Conservation (phyloP, 2,113 vertebrate genomes). For the Orycteropus afer region DNA sequence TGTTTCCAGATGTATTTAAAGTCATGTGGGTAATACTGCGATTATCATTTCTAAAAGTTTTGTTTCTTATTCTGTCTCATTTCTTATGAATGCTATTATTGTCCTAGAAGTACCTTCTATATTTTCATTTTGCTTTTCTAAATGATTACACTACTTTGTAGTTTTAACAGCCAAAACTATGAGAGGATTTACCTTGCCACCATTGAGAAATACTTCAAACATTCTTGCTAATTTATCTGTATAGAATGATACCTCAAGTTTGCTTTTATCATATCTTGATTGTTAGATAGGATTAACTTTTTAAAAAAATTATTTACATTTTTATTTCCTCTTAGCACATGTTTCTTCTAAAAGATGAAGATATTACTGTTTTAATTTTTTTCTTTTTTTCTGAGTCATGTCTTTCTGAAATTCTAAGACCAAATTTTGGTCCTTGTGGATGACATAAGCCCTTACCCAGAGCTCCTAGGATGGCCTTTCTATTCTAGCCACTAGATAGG, state of each 20-base stretch:
- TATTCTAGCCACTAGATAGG: neutral
- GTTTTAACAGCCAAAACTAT: slow-evolving; percentile 1
- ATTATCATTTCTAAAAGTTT: slow-evolving; percentile 33
- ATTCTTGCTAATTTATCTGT: slow-evolving; percentile 23
- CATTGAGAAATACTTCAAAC: neutral
- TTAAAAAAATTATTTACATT: slow-evolving; percentile 17
- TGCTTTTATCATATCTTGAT: slow-evolving; percentile 47
- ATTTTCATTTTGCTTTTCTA: slow-evolving; percentile 64
- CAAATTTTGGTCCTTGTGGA: neutral
- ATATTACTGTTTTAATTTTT: neutral
- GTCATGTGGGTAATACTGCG: neutral
- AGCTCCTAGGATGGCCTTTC: neutral
- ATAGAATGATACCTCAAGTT: neutral
- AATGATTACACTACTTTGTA: slow-evolving; percentile 38
- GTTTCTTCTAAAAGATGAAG: slow-evolving; percentile 19
- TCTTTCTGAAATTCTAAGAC: neutral
- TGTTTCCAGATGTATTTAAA: slow-evolving; percentile 58
- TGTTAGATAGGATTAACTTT: slow-evolving; percentile 40
- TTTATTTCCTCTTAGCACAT: slow-evolving; percentile 10
- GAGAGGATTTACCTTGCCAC: neutral
- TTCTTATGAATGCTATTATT: slow-evolving; percentile 60
- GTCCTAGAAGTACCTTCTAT: slow-evolving; percentile 52
- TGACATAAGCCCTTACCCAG: neutral
- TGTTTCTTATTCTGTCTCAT: slow-evolving; percentile 61
- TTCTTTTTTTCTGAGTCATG: neutral